Base-by-base conservation (phyloP, 2,797 vertebrate species). In the Sebastes itinus region DNA sequence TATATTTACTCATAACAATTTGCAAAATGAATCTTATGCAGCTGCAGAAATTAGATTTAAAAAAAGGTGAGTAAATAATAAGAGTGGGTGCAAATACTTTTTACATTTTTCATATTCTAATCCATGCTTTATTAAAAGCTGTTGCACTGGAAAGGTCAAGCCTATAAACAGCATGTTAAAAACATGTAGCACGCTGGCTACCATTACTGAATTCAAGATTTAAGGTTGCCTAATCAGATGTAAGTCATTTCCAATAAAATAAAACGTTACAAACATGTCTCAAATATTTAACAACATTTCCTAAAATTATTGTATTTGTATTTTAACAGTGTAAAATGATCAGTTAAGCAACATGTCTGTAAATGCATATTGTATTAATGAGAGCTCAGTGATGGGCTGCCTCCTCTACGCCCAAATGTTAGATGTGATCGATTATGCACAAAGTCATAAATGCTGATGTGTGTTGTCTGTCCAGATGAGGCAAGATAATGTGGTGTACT, bases 401-500 rank as follows among this genome's bases (percentile, higher is more conserved):
- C 30, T 32, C 30, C 30, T 32, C 30, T 32, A 32, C 30, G 33
- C 33, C 33, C 33, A 35, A 83, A 65, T 65, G 14, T 23, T 38
- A 68, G 46, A 55, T 65, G 55, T 1, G 42, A 82, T 87, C 25
- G 69, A 74, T 85, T 69, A 85, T 66, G 75, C 63, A 59, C 20
- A 73, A 71, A 73, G 54, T 32, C 63, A 22, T 83, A 78, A 81
- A 89, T 6, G 38, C 23, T 77, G 30, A 71, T 64, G 33, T 60
- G 58, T 54, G 66, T 78, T 33, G 25, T 65, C 56, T 46, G 54
- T 35, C 56, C 79, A 73, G 27, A 64, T 61, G 11, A 46, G 27
- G 55, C 58, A 35, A 61, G 14, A 72, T 70, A 70, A 75, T 72
- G 42, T 52, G 12, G 58, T 2, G 72, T 6, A 49, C 30, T 61